Percentiles rank a stretch among this genome's conserved stretches.
Conservation (phyloP, 2,113 vertebrate species). For the Eonycteris spelaea region DNA sequence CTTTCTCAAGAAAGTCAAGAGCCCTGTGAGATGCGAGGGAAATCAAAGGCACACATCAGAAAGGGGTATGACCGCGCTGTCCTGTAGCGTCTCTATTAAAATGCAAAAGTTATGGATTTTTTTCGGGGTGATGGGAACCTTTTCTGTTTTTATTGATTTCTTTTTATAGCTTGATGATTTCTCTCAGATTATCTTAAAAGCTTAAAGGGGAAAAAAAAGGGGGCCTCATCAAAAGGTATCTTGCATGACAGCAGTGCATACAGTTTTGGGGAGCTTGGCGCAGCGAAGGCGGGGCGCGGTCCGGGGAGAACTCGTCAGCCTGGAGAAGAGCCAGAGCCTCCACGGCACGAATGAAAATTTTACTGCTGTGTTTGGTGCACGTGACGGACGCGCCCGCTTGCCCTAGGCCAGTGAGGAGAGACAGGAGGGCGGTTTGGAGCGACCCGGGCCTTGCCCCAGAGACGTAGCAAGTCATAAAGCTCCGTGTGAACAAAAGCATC, state of each 20-base stretch:
- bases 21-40: constrained; percentile 84
- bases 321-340: background rate
- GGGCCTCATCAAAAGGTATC: constrained; percentile 83
- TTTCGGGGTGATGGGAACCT: constrained; percentile 85
- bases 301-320: background rate
- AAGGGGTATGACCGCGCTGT: constrained; percentile 83
- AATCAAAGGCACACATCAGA: constrained; percentile 88
- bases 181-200: constrained; percentile 89
- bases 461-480: background rate
- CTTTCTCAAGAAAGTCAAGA: constrained; percentile 87
- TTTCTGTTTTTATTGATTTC: constrained; percentile 88
- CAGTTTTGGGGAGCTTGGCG: constrained; percentile 66
- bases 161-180: constrained; percentile 91
- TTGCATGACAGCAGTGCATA: constrained; percentile 72
- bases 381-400: background rate
- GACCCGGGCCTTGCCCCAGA: background rate
- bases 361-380: background rate
- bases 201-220: constrained; percentile 82
- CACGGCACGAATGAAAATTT: background rate
- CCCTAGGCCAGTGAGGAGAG: background rate
- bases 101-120: constrained; percentile 88
- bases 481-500: background rate
- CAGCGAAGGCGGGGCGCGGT: background rate
- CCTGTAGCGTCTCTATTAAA: constrained; percentile 86
- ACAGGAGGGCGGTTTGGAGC: background rate